Evolutionary conservation across 2,797 vertebrate genomes (phyloP), one percentile per base, ranked within the genome.

Genomic region (Chaetodon trifasciatus): DNA sequence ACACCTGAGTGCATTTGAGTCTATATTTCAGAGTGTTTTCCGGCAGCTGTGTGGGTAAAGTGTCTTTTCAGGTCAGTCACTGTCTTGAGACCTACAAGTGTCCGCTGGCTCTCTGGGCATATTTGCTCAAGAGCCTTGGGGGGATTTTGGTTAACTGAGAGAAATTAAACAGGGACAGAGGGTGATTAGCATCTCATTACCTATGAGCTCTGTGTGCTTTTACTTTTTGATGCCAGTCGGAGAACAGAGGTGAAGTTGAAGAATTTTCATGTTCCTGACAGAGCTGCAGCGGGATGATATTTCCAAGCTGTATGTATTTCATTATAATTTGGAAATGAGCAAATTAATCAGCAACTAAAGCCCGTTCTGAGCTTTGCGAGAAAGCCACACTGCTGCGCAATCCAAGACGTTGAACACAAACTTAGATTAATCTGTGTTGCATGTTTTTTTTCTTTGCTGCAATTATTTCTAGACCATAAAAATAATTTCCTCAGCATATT

Each of bases 171-270:
- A 47, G 57, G 53, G 46, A 74, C 55, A 50, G 46, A 53, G 63
- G 35, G 3, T 40, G 70, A 84, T 84, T 86, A 78, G 21, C 44
- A 86, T 81, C 73, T 71, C 23, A 74, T 84, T 84, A 71, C 11
- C 32, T 21, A 52, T 49, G 32, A 15, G 47, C 6, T 72, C 13
- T n/a, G 44, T 47, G 19, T 17, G 24, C 24, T 32, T 42, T 62
- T 64, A 65, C 23, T 74, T 66, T 71, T 52, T 53, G 39, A 60
- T 52, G 37, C 13, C 42, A 35, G 70, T 23, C 21, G 40, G 16
- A 70, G 62, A 23, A 57, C 40, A 65, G 50, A 61, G 49, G 50
- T 37, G 50, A 39, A 16, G 64, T 71, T 37, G 42, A 58, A 15
- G 0, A 7, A 37, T 56, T 40, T 63, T 53, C n/a, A 40, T 23